Base-by-base conservation (phyloP, 2,888 invertebrate species). In the Hecatera dysodea region DNA sequence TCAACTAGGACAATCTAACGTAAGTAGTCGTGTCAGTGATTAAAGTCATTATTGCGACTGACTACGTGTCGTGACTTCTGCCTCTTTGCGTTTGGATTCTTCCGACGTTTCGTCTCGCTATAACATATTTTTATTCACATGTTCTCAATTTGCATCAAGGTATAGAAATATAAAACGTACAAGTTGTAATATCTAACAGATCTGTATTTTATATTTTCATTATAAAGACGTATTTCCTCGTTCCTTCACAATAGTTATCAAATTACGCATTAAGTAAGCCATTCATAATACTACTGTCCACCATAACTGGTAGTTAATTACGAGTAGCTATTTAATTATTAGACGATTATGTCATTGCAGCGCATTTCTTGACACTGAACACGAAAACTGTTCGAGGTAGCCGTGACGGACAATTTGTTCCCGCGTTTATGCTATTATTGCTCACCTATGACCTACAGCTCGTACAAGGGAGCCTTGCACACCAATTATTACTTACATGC, bases 401-500 rank as follows among this genome's bases (percentile, higher is more conserved):
- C 90, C 85, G 61, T 86, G 84, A 80, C 80, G 89, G 87, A 88
- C 84, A 86, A 90, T 92, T 90, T 89, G 91, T 91, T 91, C 89
- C 89, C 86, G 88, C 86, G 86, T 90, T 90, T 89, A 89, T 84
- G 81, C 72, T 83, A 80, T 89, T 87, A 89, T 66, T 86, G 82
- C 85, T 88, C 86, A 91, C 77, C 93, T 93, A 87, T 93, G 94
- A 93, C 93, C 93, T 88, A 89, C 86, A 87, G 78, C 74, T 48
- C 52, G 65, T 72, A 67, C 74, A 67, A 67, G 67, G 67, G 66
- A 85, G 78, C 90, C 90, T 92, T 91, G 91, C 85, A 83, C 80
- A 86, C 77, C 87, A 89, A 92, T 92, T 91, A 92, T 75, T 78
- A 75, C 75, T 75, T 78, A 75, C 75, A 68, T 74, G 67, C 82